Conservation (phyloP, 2,888 invertebrate species). For the Hoplodrina blanda region DNA sequence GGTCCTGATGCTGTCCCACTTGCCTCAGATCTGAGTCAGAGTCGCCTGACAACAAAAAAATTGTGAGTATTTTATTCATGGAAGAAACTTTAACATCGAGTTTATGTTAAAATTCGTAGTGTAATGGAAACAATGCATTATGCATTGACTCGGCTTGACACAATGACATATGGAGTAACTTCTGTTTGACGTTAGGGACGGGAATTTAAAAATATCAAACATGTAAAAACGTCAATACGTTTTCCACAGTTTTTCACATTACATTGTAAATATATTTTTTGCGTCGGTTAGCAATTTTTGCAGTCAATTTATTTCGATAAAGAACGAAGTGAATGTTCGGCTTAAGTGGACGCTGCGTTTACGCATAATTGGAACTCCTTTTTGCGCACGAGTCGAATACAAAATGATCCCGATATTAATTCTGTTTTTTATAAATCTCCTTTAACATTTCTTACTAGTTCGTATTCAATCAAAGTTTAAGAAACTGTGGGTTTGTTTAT, state of each 20-base stretch:
- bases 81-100: constrained; percentile 88
- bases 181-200: constrained; percentile 85
- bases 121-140: constrained; percentile 90
- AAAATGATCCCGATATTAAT: constrained; percentile 82
- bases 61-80: constrained; percentile 84
- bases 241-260: constrained; percentile 82
- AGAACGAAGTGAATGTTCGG: constrained; percentile 78
- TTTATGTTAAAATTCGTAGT: constrained; percentile 90
- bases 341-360: constrained; percentile 85
- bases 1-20: constrained; percentile 69
- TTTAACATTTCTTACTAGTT: constrained; percentile 72
- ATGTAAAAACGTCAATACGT: constrained; percentile 73
- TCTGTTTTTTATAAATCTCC: constrained; percentile 79
- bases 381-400: constrained; percentile 86
- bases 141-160: constrained; percentile 84
- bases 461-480: constrained; percentile 66
- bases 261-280: constrained; percentile 75
- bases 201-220: constrained; percentile 82
- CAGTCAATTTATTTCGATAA: constrained; percentile 78
- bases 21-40: constrained; percentile 65
- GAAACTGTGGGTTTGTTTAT: constrained; percentile 54
- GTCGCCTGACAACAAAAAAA: constrained; percentile 81
- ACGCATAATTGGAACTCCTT: constrained; percentile 87
- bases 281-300: constrained; percentile 75
- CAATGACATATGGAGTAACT: constrained; percentile 88